Conservation (phyloP, 2,888 invertebrate species). For the Acleris cristana region DNA sequence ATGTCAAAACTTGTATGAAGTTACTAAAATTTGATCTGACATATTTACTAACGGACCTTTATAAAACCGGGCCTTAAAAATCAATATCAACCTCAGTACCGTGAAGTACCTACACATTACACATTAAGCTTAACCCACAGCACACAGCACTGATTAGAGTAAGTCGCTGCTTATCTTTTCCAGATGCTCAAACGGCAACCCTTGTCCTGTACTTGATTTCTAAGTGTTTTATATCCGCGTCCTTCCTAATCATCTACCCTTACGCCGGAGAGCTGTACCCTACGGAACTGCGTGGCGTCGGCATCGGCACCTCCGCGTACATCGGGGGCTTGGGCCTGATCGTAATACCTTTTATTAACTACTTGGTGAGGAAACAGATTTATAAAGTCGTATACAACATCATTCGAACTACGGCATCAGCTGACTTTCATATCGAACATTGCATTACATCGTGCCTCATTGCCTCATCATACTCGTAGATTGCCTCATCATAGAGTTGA, state of each 20-base stretch:
- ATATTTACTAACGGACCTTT: too few species aligned
- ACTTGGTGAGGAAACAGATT: slow-evolving; percentile 86
- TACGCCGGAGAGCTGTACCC: slow-evolving; percentile 97
- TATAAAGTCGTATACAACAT: neutral
- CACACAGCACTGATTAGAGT: neutral
- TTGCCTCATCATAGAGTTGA: too few species aligned
- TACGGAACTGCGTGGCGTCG: slow-evolving; percentile 93
- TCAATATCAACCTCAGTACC: too few species aligned
- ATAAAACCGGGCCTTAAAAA: too few species aligned
- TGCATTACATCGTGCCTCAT: too few species aligned
- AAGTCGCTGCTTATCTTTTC: slow-evolving; percentile 47
- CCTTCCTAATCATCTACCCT: slow-evolving; percentile 95
- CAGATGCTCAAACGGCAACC: slow-evolving; percentile 90
- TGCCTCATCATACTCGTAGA: too few species aligned
- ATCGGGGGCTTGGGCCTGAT: slow-evolving; percentile 94
- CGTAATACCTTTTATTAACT: slow-evolving; percentile 95
- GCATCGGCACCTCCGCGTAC: slow-evolving; percentile 95
- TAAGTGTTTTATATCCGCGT: slow-evolving; percentile 95
- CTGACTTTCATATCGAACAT: too few species aligned
- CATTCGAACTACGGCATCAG: too few species aligned
- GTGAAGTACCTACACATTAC: too few species aligned
- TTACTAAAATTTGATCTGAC: too few species aligned
- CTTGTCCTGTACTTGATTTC: slow-evolving; percentile 90
- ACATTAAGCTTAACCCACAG: neutral
- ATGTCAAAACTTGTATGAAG: too few species aligned